Conservation (phyloP, 1,140 invertebrate species). For the Chelonus insularis region DNA sequence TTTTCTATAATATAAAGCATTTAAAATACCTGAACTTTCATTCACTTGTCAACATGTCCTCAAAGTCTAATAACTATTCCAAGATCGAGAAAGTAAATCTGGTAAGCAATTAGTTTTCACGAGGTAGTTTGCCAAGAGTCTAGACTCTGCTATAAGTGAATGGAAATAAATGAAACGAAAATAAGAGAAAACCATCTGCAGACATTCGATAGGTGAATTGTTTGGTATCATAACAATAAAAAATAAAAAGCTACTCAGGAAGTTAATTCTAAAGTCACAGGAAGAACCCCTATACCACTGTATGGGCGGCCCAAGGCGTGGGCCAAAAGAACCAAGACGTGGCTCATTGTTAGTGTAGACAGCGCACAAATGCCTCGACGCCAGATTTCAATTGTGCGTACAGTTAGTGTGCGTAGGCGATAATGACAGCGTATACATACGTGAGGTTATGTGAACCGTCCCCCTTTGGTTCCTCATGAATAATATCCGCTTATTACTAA, state of each 20-base stretch:
- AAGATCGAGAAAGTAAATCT: conserved; percentile 12
- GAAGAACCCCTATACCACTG: not conserved
- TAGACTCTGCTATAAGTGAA: not conserved
- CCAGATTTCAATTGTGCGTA: conserved; percentile 47
- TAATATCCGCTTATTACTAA: conserved; percentile 34
- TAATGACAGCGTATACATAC: conserved; percentile 44
- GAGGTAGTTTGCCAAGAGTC: not conserved
- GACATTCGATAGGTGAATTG: not conserved
- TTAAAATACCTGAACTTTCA: not conserved
- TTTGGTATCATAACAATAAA: not conserved
- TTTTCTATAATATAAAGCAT: too few species aligned
- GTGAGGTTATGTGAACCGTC: conserved; percentile 28
- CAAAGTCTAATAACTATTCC: not conserved
- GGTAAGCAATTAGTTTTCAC: conserved; percentile 8
- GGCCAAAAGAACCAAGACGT: conserved; percentile 26
- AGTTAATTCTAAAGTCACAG: not conserved
- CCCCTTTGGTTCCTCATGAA: conserved; percentile 41
- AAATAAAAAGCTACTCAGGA: not conserved
- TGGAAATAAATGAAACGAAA: conserved; percentile 11
- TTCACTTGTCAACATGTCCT: not conserved
- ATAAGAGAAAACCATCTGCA: not conserved
- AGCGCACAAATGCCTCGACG: conserved; percentile 23
- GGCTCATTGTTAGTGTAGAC: conserved; percentile 35
- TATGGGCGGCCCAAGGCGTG: conserved; percentile 20
- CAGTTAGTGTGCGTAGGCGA: conserved; percentile 51